Evolutionary conservation across 2,113 vertebrate species (phyloP), one percentile per base, ranked within the genome.

Genomic region (Hucho hucho): DNA sequence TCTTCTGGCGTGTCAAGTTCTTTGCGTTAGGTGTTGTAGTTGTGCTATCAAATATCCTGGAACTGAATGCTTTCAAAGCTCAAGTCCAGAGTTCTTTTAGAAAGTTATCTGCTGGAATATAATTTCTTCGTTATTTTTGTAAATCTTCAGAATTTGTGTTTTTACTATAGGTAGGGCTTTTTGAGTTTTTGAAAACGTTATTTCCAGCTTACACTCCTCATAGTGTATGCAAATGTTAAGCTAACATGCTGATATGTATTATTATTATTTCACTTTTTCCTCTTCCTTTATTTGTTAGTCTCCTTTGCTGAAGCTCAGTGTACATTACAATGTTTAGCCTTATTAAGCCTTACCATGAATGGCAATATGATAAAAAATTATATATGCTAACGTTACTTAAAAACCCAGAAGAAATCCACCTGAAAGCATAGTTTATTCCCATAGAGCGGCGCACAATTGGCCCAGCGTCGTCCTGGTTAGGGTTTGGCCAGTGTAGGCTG

Each of bases 121-220:
- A 6, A 37, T 37, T 7, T 37, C 32, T 37, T 37, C 1, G 32
- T 37, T 37, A 37, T 37, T 37, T 37, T 37, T 37, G 32, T 14
- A 18, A 18, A 43, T 32, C 5, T 22, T 22, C 46, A 49, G 47
- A 16, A 69, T 53, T 47, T 69, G 22, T 24, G 11, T 46, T 76
- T 75, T 78, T 76, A 78, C 86, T 86, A 80, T 84, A 85, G 83
- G 26, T 83, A 83, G 80, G 86, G 75, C 87, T 85, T 37, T 37
- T 84, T 85, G 84, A 87, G 81, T 88, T 87, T 83, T 88, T 76
- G 75, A 79, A 72, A 12, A 77, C 73, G 74, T 72, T 70, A 28
- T 82, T 84, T 70, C 53, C 25, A 70, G n/a, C 25, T 72, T 79
- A 70, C 70, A 26, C 11, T 14, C 74, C 65, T 9, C 37, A 24